Evolutionary conservation across 2,113 vertebrate genomes (phyloP).

Genomic region (Falcunculus frontatus): DNA sequence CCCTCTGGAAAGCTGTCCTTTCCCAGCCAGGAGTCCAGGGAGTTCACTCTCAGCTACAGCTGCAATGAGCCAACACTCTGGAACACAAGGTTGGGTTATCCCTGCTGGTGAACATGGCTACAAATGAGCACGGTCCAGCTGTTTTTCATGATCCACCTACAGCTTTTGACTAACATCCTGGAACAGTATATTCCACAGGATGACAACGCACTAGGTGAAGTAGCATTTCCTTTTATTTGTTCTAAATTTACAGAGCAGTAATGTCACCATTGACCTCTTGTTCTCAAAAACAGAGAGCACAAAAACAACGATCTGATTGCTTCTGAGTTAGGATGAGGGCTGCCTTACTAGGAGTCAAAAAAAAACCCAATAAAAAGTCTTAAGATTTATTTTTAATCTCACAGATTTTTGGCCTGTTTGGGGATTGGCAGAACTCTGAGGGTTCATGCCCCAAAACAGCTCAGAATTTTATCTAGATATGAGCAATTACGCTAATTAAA

Average conservation of each 20-base stretch:
- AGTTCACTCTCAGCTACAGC: not conserved
- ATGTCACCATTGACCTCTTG: conserved; percentile 57
- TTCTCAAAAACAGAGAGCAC: not conserved
- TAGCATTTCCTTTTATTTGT: conserved; percentile 62
- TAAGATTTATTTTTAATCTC: conserved; percentile 17
- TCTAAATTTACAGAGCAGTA: conserved; percentile 62
- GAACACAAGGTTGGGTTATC: not conserved
- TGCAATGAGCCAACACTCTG: not conserved
- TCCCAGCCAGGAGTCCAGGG: not conserved
- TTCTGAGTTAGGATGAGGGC: not conserved
- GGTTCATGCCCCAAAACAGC: not conserved
- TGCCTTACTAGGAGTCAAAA: not conserved
- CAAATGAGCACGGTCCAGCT: not conserved
- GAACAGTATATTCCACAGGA: conserved; percentile 55
- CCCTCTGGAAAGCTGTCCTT: not conserved
- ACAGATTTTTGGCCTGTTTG: not conserved
- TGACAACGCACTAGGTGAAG: conserved; percentile 53
- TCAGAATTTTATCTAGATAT: conserved; percentile 1
- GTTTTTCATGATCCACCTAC: not conserved
- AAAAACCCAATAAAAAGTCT: not conserved
- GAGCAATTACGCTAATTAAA: not conserved
- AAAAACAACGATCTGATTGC: not conserved
- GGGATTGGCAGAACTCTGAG: not conserved
- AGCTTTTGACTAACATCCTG: conserved; percentile 56
- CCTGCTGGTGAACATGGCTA: not conserved